A percentile compares a stretch with the other conserved stretches of the same genome.
Evolutionary conservation across 2,888 invertebrate genomes (phyloP).

Genomic region (Synanthedon tipuliformis): DNA sequence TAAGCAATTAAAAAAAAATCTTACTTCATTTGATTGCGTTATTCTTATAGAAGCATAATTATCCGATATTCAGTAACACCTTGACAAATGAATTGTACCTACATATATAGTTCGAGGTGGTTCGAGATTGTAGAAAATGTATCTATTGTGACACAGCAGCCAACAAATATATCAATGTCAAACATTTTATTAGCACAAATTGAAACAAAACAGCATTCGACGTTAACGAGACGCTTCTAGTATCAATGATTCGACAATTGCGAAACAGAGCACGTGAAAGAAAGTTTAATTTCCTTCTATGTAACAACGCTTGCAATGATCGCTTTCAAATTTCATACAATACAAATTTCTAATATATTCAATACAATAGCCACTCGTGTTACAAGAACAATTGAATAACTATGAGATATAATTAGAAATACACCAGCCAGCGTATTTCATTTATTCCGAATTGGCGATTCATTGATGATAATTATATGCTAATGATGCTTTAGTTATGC

Average conservation of each 20-base stretch:
- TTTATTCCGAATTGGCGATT: not conserved
- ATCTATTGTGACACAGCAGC: not conserved
- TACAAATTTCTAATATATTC: not conserved
- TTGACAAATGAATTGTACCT: too few species aligned
- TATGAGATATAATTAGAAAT: not conserved
- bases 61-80: too few species aligned
- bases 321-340: not conserved
- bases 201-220: not conserved
- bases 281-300: constrained; percentile 10
- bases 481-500: not conserved
- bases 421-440: too few species aligned
- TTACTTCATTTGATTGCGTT: too few species aligned
- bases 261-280: constrained; percentile 6
- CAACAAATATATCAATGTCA: not conserved
- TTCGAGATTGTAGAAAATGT: too few species aligned
- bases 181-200: not conserved
- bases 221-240: constrained; percentile 1
- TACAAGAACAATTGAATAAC: not conserved
- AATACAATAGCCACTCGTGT: not conserved
- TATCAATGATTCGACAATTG: constrained; percentile 6
- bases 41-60: too few species aligned
- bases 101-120: too few species aligned
- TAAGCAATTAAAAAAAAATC: too few species aligned
- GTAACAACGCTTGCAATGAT: constrained; percentile 4
- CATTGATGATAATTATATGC: not conserved